Evolutionary conservation across 2,888 invertebrate species (phyloP), one percentile per base, ranked within the genome.

Genomic region (Agrotis exclamationis): DNA sequence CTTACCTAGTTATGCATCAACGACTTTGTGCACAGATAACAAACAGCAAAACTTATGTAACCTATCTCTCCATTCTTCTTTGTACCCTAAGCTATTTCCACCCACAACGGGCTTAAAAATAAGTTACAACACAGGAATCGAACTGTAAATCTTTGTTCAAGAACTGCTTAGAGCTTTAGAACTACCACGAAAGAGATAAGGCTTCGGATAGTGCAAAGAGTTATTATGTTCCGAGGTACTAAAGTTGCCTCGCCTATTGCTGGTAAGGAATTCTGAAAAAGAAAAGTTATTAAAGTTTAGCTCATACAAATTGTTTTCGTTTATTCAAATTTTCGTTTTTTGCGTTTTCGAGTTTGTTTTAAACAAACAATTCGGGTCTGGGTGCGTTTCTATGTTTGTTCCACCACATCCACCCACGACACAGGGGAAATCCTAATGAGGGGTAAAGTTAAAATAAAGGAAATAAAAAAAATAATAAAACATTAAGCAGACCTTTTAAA

Each of bases 141-240:
- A 77, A 74, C 78, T 48, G 58, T 50, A 39, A 54, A 68, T 50
- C 63, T 57, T 63, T 24, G 62, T 63, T 79, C 63, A 18, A 39
- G 20, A 79, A 73, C 60, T 65, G 24, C 45, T n/a, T 51, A 14
- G 39, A 63, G 67, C 53, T 74, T 73, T 62, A 44, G 47, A 74
- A 64, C 65, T 63, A 22, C 39, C 2, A 22, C 18, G n/a, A 24
- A n/a, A 18, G 0, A 59, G 79, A 73, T 79, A 68, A 68, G 13
- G 48, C 44, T 4, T 63, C 18, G 22, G 72, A 58, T 59, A 64
- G 47, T 39, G 45, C 11, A 44, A 45, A 63, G 54, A 65, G 13
- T 51, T 67, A 51, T 66, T 39, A 47, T 64, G 33, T 22, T 56
- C 22, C 1, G 18, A 33, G 47, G 47, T 22, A 18, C 14, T 1